A percentile compares a stretch with the other conserved stretches of the same genome.
Evolutionary conservation across 2,888 invertebrate species (phyloP).

Genomic region (Tribolium freemani): DNA sequence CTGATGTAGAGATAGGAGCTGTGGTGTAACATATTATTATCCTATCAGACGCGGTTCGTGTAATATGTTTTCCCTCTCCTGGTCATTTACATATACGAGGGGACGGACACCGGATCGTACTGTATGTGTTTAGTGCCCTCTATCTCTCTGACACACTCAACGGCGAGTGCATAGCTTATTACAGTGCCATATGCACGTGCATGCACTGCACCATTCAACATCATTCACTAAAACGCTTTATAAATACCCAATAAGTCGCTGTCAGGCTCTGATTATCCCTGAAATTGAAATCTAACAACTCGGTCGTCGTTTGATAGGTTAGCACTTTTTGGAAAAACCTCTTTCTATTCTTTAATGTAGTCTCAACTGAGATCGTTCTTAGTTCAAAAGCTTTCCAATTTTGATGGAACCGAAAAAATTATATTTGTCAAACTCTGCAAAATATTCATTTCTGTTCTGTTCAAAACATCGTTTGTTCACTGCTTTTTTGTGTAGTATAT

Average conservation of each 20-base stretch:
- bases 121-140: constrained; percentile 38
- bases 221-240: constrained; percentile 20
- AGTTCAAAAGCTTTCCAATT: no score
- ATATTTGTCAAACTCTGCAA: no score
- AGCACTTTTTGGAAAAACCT: no score
- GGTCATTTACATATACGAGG: constrained; percentile 60
- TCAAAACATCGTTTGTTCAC: no score
- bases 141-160: constrained; percentile 41
- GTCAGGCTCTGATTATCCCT: neutral
- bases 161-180: constrained; percentile 35
- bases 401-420: no score
- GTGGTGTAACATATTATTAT: constrained; percentile 64
- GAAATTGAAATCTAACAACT: neutral
- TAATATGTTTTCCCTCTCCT: constrained; percentile 57
- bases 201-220: constrained; percentile 18
- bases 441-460: no score
- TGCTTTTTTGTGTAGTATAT: neutral
- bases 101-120: constrained; percentile 27
- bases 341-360: no score
- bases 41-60: constrained; percentile 61
- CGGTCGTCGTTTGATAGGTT: no score
- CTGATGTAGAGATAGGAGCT: constrained; percentile 58
- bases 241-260: neutral
- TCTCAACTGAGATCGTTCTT: no score
- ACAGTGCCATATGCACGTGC: constrained; percentile 40